Conservation (phyloP, 2,113 vertebrate genomes). For the Amphiprion percula region DNA sequence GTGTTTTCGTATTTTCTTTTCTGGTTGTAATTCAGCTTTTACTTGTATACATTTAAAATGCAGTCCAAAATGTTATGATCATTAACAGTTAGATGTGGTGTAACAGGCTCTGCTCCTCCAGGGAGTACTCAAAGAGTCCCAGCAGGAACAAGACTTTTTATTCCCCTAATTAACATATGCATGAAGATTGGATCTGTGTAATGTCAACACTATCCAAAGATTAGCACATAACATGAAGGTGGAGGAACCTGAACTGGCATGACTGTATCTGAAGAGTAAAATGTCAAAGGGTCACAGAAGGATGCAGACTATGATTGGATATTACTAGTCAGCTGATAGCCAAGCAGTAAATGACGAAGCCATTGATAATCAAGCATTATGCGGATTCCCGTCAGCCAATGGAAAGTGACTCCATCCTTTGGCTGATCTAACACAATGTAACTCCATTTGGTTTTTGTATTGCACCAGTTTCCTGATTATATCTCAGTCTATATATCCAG, state of each 20-base stretch:
- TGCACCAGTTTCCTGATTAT: slow-evolving; percentile 47
- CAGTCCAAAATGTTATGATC: background rate
- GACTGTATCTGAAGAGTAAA: background rate
- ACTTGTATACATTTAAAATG: slow-evolving; percentile 9
- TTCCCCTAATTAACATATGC: slow-evolving; percentile 21
- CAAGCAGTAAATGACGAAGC: slow-evolving; percentile 2
- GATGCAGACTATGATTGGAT: background rate
- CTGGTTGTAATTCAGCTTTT: slow-evolving; percentile 15
- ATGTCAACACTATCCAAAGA: slow-evolving; percentile 20
- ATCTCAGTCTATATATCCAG: slow-evolving; percentile 45
- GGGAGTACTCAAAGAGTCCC: slow-evolving; percentile 20
- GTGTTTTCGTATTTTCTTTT: slow-evolving; percentile 15
- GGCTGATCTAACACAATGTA: slow-evolving; percentile 2
- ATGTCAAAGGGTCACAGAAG: background rate
- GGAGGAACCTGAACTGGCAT: background rate
- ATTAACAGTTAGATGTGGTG: slow-evolving; percentile 10
- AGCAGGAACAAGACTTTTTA: background rate
- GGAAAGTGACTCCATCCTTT: background rate
- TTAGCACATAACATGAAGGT: background rate
- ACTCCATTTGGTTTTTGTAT: slow-evolving; percentile 23
- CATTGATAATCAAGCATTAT: slow-evolving; percentile 15
- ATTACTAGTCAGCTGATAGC: slow-evolving; percentile 1
- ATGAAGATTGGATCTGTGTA: slow-evolving; percentile 3
- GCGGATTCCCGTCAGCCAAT: slow-evolving; percentile 16
- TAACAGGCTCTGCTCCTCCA: slow-evolving; percentile 1